Conservation (phyloP, 2,797 vertebrate genomes). For the Rhinatrema bivittatum region DNA sequence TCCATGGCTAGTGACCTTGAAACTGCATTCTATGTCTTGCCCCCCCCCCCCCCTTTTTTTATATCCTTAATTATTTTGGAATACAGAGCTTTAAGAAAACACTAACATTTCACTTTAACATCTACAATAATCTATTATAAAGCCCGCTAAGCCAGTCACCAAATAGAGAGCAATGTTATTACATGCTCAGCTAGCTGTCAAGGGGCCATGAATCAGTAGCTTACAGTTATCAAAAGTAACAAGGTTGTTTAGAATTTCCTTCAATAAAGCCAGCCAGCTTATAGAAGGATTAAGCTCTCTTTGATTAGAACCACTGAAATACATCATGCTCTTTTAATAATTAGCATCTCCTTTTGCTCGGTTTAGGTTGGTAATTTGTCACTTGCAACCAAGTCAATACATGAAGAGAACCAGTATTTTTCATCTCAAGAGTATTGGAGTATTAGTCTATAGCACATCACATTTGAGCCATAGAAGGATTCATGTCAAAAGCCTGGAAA, state of each 20-base stretch:
- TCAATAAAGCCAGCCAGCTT: constrained; percentile 61
- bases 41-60: constrained; percentile 51
- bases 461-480: constrained; percentile 22
- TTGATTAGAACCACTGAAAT: constrained; percentile 65
- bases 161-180: constrained; percentile 70
- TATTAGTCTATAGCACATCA: constrained; percentile 1
- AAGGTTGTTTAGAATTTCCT: constrained; percentile 68
- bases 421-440: constrained; percentile 7
- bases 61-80: constrained; percentile 63
- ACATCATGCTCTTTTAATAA: constrained; percentile 59
- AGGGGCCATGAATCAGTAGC: constrained; percentile 64
- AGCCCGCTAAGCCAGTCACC: constrained; percentile 66
- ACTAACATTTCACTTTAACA: constrained; percentile 70
- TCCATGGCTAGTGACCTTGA: constrained; percentile 42
- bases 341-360: constrained; percentile 42
- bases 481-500: constrained; percentile 35
- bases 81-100: constrained; percentile 57
- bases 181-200: constrained; percentile 67
- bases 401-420: constrained; percentile 21
- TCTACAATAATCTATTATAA: constrained; percentile 68
- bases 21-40: constrained; percentile 36
- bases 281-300: constrained; percentile 63
- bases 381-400: constrained; percentile 28
- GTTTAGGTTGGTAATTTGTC: constrained; percentile 41
- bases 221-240: constrained; percentile 72